phyloP scores from a whole-genome alignment of 2,113 vertebrate species.

The Onychostoma macrolepis region DNA sequence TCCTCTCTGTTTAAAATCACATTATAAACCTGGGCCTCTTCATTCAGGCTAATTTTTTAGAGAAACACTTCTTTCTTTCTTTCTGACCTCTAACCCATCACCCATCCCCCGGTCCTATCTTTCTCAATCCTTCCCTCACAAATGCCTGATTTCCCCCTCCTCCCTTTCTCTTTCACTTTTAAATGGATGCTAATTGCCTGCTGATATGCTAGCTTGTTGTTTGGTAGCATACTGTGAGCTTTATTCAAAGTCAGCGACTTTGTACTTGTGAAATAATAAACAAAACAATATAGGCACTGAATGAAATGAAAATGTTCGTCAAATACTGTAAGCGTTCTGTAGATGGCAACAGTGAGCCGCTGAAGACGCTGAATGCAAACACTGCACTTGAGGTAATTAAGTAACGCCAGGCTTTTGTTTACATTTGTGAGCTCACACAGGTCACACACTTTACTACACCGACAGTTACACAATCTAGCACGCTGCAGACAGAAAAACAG shows the following conservation, averaged over 20 bases:
- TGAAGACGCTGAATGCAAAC: constrained; percentile 29
- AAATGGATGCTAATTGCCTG: constrained; percentile 56
- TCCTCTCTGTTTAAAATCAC: constrained; percentile 66
- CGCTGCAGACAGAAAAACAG: constrained; percentile 57
- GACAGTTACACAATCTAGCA: constrained; percentile 42
- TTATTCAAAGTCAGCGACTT: background rate
- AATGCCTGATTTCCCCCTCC: constrained; percentile 43
- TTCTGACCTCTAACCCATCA: constrained; percentile 62
- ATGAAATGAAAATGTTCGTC: background rate
- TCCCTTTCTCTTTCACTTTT: constrained; percentile 58
- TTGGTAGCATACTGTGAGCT: constrained; percentile 44
- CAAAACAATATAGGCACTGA: constrained; percentile 5
- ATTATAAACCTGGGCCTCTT: constrained; percentile 75
- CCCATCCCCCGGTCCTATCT: constrained; percentile 46
- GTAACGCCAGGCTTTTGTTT: constrained; percentile 30
- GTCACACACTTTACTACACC: background rate
- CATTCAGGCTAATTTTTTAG: constrained; percentile 74
- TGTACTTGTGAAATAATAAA: constrained; percentile 18
- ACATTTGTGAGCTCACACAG: constrained; percentile 11
- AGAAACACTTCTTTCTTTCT: constrained; percentile 67
- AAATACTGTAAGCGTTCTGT: constrained; percentile 40
- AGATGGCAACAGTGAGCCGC: constrained; percentile 66
- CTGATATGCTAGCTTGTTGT: constrained; percentile 21
- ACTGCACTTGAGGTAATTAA: background rate
- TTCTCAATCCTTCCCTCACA: constrained; percentile 52